Percentiles rank a stretch among this genome's conserved stretches.
Evolutionary conservation across 2,113 vertebrate genomes (phyloP).

Genomic region (Genyomyrus donnyi): DNA sequence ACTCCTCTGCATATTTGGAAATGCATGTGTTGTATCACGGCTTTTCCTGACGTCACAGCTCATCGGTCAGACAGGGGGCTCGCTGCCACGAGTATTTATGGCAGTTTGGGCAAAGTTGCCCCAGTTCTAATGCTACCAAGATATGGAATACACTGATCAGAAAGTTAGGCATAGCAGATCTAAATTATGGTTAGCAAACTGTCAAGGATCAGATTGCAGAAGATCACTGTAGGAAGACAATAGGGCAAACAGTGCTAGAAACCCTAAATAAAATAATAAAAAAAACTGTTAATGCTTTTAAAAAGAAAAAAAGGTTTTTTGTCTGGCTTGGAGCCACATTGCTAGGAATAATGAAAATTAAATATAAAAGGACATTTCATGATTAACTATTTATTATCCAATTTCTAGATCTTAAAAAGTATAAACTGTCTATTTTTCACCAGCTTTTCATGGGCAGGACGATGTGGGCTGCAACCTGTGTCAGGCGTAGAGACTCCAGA

Average conservation of each 20-base stretch:
- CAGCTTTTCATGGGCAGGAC: neutral
- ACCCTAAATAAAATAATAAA: neutral
- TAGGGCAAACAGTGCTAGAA: neutral
- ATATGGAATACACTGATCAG: neutral
- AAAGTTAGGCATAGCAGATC: neutral
- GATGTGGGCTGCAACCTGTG: neutral
- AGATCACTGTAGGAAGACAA: neutral
- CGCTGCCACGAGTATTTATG: neutral
- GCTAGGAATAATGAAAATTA: neutral
- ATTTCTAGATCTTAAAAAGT: neutral
- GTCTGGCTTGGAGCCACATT: neutral
- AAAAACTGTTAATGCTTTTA: neutral
- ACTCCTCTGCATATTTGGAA: constrained; percentile 15
- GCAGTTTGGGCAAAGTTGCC: neutral
- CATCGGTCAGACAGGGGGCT: neutral
- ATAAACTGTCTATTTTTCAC: neutral
- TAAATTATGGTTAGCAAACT: neutral
- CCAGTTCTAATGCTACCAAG: neutral
- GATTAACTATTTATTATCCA: neutral
- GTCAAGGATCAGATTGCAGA: neutral
- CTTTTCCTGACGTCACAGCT: neutral
- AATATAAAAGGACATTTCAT: neutral
- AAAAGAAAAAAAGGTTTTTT: neutral
- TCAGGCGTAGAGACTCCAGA: neutral
- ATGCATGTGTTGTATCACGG: neutral